These are phyloP conservation scores for Habroteleia sp. DNA, from an alignment of 2,888 invertebrate species.

Conservation along the genomic window DNA sequence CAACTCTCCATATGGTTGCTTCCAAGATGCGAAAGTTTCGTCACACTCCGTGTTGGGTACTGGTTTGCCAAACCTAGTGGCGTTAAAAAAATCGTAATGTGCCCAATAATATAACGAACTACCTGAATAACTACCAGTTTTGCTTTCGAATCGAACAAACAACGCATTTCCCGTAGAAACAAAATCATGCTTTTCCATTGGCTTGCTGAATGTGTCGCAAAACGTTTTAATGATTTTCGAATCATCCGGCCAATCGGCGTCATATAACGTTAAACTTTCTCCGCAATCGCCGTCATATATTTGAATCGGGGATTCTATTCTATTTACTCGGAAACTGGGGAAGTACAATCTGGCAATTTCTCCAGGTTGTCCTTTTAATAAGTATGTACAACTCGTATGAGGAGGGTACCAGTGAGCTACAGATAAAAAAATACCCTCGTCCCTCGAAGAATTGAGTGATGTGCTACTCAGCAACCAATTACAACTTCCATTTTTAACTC, in stretches of 20 bases:
- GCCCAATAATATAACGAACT: slow-evolving; percentile 97
- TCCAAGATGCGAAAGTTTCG: slow-evolving; percentile 93
- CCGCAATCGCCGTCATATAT: slow-evolving; percentile 94
- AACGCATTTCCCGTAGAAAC: slow-evolving; percentile 93
- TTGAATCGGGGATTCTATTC: slow-evolving; percentile 93
- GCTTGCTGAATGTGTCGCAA: slow-evolving; percentile 95
- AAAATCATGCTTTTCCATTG: slow-evolving; percentile 96
- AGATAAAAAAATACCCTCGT: slow-evolving; percentile 94
- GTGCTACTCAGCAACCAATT: slow-evolving; percentile 94
- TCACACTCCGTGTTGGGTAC: slow-evolving; percentile 92
- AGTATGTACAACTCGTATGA: slow-evolving; percentile 94
- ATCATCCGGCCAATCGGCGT: slow-evolving; percentile 93
- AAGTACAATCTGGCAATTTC: slow-evolving; percentile 95
- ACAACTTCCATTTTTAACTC: slow-evolving; percentile 92
- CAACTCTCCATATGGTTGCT: slow-evolving; percentile 87
- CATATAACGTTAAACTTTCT: slow-evolving; percentile 94
- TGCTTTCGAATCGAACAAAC: slow-evolving; percentile 94
- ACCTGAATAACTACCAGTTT: slow-evolving; percentile 95
- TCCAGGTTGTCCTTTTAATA: slow-evolving; percentile 92
- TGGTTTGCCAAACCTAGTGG: slow-evolving; percentile 91
- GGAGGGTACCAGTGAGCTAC: slow-evolving; percentile 97
- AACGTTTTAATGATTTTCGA: slow-evolving; percentile 95
- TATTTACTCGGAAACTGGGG: slow-evolving; percentile 93
- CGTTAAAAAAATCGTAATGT: slow-evolving; percentile 96
- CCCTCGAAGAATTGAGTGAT: slow-evolving; percentile 87